Percentiles rank a stretch among this genome's conserved stretches.
phyloP scores from a whole-genome alignment of 2,113 vertebrate species.

The Periophthalmus modestus region DNA sequence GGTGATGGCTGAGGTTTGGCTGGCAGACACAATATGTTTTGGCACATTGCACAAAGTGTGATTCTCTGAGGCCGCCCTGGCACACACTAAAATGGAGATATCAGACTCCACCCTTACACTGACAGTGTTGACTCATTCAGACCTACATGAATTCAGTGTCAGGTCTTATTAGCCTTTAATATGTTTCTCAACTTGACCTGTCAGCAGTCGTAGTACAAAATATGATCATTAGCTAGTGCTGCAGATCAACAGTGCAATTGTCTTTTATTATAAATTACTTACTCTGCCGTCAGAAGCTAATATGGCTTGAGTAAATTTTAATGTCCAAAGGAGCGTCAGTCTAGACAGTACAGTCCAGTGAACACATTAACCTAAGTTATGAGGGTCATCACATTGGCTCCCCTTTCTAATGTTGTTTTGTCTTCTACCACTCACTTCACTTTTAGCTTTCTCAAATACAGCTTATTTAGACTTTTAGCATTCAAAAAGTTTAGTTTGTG shows the following conservation, averaged over 20 bases:
- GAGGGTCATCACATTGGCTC: slow-evolving; percentile 52
- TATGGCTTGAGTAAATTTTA: slow-evolving; percentile 51
- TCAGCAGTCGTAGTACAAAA: slow-evolving; percentile 6
- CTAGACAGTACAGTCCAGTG: slow-evolving; percentile 57
- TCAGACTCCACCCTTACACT: slow-evolving; percentile 27
- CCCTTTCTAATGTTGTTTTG: slow-evolving; percentile 31
- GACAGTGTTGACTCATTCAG: slow-evolving; percentile 33
- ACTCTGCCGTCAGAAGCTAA: slow-evolving; percentile 51
- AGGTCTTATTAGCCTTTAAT: slow-evolving; percentile 16
- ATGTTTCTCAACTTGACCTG: slow-evolving; percentile 17
- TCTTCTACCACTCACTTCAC: slow-evolving; percentile 23
- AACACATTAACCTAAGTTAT: slow-evolving; percentile 58
- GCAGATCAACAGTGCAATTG: slow-evolving; percentile 37
- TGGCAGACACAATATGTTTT: slow-evolving; percentile 61
- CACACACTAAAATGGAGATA: slow-evolving; percentile 23
- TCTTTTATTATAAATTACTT: slow-evolving; percentile 53
- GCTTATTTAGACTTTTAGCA: not conserved
- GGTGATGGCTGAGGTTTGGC: slow-evolving; percentile 42
- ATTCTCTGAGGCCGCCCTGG: slow-evolving; percentile 58
- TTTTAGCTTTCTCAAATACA: slow-evolving; percentile 1
- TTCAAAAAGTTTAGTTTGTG: too few relatives aligned
- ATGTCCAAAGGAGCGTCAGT: slow-evolving; percentile 31
- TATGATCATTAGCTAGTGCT: slow-evolving; percentile 42
- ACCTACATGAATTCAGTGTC: not conserved
- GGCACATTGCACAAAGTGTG: slow-evolving; percentile 69